phyloP scores from a whole-genome alignment of 2,113 vertebrate species.

The Nothobranchius furzeri region DNA sequence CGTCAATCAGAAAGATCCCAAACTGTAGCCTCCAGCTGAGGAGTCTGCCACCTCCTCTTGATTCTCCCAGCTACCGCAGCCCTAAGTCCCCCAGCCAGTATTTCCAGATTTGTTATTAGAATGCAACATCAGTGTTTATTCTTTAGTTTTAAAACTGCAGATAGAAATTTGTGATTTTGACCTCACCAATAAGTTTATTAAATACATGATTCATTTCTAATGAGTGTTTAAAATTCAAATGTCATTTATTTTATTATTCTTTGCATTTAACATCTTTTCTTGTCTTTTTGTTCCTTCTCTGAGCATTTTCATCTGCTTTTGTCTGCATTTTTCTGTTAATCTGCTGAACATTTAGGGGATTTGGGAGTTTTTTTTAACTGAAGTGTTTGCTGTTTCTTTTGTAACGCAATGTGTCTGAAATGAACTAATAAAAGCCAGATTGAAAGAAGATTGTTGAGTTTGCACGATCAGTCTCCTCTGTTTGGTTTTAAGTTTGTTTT shows the following conservation, averaged over 20 bases:
- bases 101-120: slow-evolving; percentile 82
- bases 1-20: slow-evolving; percentile 66
- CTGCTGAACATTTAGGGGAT: slow-evolving; percentile 34
- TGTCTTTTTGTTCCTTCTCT: slow-evolving; percentile 15
- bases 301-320: slow-evolving; percentile 42
- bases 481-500: neutral
- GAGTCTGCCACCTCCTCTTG: slow-evolving; percentile 75
- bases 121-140: neutral
- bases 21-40: slow-evolving; percentile 75
- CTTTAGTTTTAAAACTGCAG: no score
- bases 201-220: no score
- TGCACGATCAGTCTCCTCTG: slow-evolving; percentile 40
- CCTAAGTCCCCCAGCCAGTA: slow-evolving; percentile 83
- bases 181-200: no score
- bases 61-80: slow-evolving; percentile 82
- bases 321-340: slow-evolving; percentile 54
- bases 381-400: slow-evolving; percentile 47
- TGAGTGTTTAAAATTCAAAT: no score
- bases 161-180: no score
- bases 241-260: no score
- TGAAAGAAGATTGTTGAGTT: slow-evolving; percentile 45
- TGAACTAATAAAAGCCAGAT: slow-evolving; percentile 71
- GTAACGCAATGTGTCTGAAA: slow-evolving; percentile 48
- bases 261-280: slow-evolving; percentile 1
- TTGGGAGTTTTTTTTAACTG: slow-evolving; percentile 26